These are phyloP conservation scores for Branchellion lobata DNA, from an alignment of 2,888 invertebrate genomes.

Conservation along the genomic window DNA sequence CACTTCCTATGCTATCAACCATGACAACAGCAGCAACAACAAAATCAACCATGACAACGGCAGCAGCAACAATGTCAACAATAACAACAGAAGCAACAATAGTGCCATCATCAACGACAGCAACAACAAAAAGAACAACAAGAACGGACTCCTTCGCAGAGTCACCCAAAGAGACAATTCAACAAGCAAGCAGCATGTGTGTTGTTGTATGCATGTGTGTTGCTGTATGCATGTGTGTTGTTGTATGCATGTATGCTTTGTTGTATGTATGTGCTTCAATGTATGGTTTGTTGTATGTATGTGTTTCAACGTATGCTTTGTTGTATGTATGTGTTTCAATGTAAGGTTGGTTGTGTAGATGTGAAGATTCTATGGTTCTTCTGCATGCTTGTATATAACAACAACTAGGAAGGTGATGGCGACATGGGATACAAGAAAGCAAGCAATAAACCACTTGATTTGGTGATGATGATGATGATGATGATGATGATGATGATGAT, in stretches of 20 bases:
- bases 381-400: no score
- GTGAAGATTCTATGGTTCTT: no score
- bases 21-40: background rate
- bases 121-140: background rate
- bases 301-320: no score
- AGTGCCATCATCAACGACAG: background rate
- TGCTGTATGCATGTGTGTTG: no score
- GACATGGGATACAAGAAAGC: no score
- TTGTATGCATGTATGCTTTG: no score
- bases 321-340: no score
- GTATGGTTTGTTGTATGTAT: no score
- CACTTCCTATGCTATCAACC: background rate
- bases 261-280: background rate
- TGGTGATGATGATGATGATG: constrained; percentile 7
- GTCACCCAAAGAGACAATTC: background rate
- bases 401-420: no score
- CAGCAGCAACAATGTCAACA: background rate
- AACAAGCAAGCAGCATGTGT: background rate
- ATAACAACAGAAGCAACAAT: background rate
- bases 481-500: constrained; percentile 35
- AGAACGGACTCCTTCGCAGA: background rate
- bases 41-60: background rate
- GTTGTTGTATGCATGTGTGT: background rate
- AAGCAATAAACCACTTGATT: background rate
- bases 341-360: no score